Percentiles rank a stretch among this genome's conserved stretches.
These are phyloP conservation scores for Lutjanus campechanus DNA, from an alignment of 2,797 vertebrate genomes.

Conservation along the genomic window DNA sequence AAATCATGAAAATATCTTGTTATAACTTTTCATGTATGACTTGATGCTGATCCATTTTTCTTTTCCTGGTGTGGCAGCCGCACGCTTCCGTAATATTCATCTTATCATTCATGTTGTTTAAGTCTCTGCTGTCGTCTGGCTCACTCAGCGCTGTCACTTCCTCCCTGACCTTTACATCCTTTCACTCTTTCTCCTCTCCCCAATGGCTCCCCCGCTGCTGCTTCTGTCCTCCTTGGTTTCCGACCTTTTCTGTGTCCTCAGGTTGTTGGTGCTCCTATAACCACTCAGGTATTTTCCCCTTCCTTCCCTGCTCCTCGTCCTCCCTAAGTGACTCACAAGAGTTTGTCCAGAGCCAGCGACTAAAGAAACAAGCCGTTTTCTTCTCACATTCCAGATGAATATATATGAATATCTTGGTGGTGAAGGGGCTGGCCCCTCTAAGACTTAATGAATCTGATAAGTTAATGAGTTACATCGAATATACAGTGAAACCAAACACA, in stretches of 20 bases:
- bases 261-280: constrained; percentile 86
- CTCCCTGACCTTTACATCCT: constrained; percentile 56
- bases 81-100: constrained; percentile 1
- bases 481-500: constrained; percentile 32
- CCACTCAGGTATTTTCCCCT: constrained; percentile 84
- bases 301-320: constrained; percentile 29
- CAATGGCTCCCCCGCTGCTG: constrained; percentile 34
- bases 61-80: no score
- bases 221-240: constrained; percentile 65
- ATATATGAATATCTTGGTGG: neutral
- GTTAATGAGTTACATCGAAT: constrained; percentile 9
- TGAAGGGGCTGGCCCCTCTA: neutral
- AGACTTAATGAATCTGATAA: neutral
- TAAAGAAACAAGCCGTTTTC: neutral
- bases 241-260: constrained; percentile 72
- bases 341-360: constrained; percentile 46
- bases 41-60: no score
- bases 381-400: neutral
- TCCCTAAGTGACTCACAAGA: constrained; percentile 35
- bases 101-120: constrained; percentile 25
- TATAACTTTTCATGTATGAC: no score
- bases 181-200: constrained; percentile 39
- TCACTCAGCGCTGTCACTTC: constrained; percentile 26
- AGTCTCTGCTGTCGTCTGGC: constrained; percentile 33
- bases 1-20: no score